These are phyloP conservation scores for Therioaphis trifolii DNA, from an alignment of 2,888 invertebrate genomes.

Conservation along the genomic window DNA sequence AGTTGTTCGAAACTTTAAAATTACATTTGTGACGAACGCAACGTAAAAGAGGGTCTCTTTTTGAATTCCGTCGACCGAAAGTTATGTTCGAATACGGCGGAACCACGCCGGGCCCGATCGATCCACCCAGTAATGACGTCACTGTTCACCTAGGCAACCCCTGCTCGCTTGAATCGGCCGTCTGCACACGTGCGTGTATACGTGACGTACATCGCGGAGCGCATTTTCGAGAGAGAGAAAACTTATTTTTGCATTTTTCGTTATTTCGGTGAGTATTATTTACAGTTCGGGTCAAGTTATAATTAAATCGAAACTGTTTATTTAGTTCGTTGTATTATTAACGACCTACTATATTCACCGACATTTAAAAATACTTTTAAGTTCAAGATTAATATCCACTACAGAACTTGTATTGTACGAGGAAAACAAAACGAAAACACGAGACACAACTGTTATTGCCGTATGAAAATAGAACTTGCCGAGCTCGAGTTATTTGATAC, in stretches of 20 bases:
- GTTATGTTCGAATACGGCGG: slow-evolving; percentile 7
- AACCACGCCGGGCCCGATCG: slow-evolving; percentile 46
- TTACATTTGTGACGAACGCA: neutral
- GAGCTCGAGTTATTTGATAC: no score
- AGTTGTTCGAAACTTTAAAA: neutral
- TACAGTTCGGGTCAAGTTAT: neutral
- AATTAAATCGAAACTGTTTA: no score
- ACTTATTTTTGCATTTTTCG: neutral
- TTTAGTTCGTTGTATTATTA: neutral
- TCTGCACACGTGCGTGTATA: slow-evolving; percentile 6
- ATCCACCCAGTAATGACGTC: slow-evolving; percentile 59
- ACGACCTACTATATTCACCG: neutral
- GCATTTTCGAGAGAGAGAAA: slow-evolving; percentile 1
- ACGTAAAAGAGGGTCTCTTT: neutral
- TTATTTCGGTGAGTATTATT: neutral
- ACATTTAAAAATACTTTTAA: neutral
- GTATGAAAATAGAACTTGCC: no score
- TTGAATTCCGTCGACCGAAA: slow-evolving; percentile 12
- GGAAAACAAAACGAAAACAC: no score
- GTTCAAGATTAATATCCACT: neutral
- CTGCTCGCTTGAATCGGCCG: slow-evolving; percentile 40
- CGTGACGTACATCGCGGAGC: neutral
- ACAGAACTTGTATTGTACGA: no score
- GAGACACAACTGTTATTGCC: no score
- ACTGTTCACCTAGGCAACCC: slow-evolving; percentile 62